These are phyloP conservation scores for Charaxes varanes DNA, from an alignment of 1,140 invertebrate genomes.

Conservation along the genomic window DNA sequence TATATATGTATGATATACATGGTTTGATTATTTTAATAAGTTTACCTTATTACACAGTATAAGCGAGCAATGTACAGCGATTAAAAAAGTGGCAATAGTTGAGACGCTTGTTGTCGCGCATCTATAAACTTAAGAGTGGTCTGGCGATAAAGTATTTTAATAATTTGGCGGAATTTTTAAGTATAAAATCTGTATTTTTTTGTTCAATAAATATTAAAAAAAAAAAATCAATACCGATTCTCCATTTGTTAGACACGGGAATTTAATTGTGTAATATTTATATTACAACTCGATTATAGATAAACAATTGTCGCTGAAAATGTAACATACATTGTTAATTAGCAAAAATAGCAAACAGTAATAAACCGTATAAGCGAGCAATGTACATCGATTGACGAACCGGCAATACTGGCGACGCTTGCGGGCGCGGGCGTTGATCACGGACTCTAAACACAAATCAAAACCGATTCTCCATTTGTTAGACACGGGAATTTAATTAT, in stretches of 20 bases:
- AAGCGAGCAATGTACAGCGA: constrained; percentile 10
- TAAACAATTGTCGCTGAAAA: too few relatives aligned
- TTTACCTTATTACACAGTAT: constrained; percentile 6
- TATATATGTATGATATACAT: too few relatives aligned
- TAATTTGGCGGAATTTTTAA: too few relatives aligned
- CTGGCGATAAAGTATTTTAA: too few relatives aligned
- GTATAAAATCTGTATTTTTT: too few relatives aligned
- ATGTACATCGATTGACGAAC: constrained; percentile 10
- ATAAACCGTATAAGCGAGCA: constrained; percentile 8
- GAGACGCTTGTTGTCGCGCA: constrained; percentile 20
- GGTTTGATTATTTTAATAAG: too few relatives aligned
- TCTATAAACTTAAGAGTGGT: too few relatives aligned
- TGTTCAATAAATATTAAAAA: constrained; percentile 54
- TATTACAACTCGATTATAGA: too few relatives aligned
- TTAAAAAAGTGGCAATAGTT: constrained; percentile 10
- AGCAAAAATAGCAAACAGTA: too few relatives aligned
- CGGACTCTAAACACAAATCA: constrained; percentile 70
- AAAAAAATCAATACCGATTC: constrained; percentile 74
- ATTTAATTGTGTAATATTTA: constrained; percentile 75
- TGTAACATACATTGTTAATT: too few relatives aligned
- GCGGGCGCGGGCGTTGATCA: constrained; percentile 37
- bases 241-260: constrained; percentile 74
- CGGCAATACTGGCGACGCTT: constrained; percentile 16
- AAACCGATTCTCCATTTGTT: constrained; percentile 74
- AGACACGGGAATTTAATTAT: constrained; percentile 75